Percentiles rank a stretch among this genome's conserved stretches.
These are phyloP conservation scores for Copidosoma aretas DNA, from an alignment of 2,888 invertebrate genomes.

Conservation along the genomic window DNA sequence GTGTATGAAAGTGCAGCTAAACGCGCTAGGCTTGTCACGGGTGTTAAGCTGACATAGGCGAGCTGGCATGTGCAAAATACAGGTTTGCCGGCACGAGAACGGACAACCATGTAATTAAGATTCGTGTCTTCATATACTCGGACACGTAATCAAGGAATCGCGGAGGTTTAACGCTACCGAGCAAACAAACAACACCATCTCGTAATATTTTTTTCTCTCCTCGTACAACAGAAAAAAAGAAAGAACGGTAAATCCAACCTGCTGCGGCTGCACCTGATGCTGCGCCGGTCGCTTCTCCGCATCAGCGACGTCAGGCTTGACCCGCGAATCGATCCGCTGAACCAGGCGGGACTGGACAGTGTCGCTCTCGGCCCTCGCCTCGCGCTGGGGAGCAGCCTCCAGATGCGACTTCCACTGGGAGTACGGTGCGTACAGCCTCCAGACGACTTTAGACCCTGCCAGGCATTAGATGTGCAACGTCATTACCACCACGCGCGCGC, in stretches of 20 bases:
- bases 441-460: conserved; percentile 52
- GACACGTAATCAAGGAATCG: background rate
- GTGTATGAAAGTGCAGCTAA: background rate
- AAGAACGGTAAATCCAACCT: conserved; percentile 13
- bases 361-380: conserved; percentile 42
- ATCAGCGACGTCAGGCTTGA: background rate
- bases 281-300: conserved; percentile 34
- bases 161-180: background rate
- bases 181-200: background rate
- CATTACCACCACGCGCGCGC: background rate
- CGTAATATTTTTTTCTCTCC: background rate
- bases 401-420: conserved; percentile 48
- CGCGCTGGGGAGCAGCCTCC: conserved; percentile 41
- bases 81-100: background rate
- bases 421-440: conserved; percentile 51
- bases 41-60: too few species aligned
- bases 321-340: conserved; percentile 1
- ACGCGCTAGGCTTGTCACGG: background rate
- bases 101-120: background rate
- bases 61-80: background rate
- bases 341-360: conserved; percentile 14
- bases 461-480: background rate
- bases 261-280: conserved; percentile 27
- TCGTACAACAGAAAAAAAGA: background rate
- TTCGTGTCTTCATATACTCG: background rate